A percentile compares a stretch with the other conserved stretches of the same genome.
Conservation (phyloP, 2,888 invertebrate genomes). For the Hemistola chrysoprasaria region DNA sequence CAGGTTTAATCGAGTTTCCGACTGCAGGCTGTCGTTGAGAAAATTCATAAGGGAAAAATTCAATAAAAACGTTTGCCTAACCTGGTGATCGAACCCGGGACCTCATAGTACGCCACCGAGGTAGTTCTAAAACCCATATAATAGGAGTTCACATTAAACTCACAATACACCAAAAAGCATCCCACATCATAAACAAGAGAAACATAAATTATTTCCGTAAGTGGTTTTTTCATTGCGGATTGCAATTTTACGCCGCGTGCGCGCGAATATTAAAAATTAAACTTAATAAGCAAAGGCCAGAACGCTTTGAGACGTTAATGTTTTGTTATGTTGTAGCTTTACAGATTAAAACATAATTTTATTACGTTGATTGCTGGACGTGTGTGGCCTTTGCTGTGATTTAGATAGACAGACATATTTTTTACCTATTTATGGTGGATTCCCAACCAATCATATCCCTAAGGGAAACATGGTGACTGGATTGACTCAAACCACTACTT, state of each 20-base stretch:
- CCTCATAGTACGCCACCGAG: too few species aligned
- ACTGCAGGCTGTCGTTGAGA: too few species aligned
- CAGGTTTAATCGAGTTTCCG: too few species aligned
- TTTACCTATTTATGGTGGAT: too few species aligned
- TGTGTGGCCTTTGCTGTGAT: background rate
- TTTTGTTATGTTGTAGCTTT: slow-evolving; percentile 27
- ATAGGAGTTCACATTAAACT: too few species aligned
- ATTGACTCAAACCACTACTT: too few species aligned
- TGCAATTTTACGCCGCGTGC: slow-evolving; percentile 76
- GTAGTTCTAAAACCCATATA: too few species aligned
- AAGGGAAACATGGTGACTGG: too few species aligned
- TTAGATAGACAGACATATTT: slow-evolving; percentile 38
- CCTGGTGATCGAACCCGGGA: too few species aligned
- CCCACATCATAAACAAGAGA: slow-evolving; percentile 21
- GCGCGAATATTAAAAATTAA: slow-evolving; percentile 80
- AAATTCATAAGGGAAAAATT: too few species aligned
- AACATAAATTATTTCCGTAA: slow-evolving; percentile 36
- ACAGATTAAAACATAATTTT: slow-evolving; percentile 27
- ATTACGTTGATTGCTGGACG: slow-evolving; percentile 12
- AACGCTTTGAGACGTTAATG: slow-evolving; percentile 39
- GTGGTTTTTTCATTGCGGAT: slow-evolving; percentile 55
- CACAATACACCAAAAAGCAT: slow-evolving; percentile 3
- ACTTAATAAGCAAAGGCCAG: slow-evolving; percentile 69
- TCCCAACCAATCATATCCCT: too few species aligned
- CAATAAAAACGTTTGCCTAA: too few species aligned